phyloP scores from a whole-genome alignment of 2,797 vertebrate genomes.

The Macrochelys suwanniensis region DNA sequence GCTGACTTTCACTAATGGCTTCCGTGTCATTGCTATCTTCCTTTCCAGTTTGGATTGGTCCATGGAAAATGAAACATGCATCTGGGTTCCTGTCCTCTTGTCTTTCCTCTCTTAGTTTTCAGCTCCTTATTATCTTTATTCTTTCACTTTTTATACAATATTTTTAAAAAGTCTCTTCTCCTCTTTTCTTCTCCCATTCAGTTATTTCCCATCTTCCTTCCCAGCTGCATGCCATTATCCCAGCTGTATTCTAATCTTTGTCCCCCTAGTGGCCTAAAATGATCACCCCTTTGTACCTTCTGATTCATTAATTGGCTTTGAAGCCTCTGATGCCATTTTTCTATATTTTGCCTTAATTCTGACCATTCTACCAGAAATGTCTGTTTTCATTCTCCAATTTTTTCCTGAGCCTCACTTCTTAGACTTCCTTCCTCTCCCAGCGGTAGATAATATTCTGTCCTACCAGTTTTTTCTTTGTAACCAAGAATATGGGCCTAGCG shows the following conservation, averaged over 20 bases:
- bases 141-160: background rate
- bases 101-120: background rate
- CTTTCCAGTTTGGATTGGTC: background rate
- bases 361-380: background rate
- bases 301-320: background rate
- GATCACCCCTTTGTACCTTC: background rate
- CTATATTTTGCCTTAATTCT: background rate
- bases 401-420: background rate
- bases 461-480: constrained; percentile 26
- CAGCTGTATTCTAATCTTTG: background rate
- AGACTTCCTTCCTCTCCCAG: background rate
- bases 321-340: background rate
- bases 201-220: background rate
- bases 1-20: background rate
- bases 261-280: background rate
- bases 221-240: background rate
- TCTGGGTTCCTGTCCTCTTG: background rate
- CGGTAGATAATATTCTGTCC: constrained; percentile 29
- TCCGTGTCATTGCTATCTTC: background rate
- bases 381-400: background rate
- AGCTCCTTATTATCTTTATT: background rate
- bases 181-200: background rate
- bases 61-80: background rate
- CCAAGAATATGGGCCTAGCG: background rate
- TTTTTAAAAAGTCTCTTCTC: background rate